Base-by-base conservation (phyloP, 1,140 invertebrate species). In the Pachypeltis micranthus region DNA sequence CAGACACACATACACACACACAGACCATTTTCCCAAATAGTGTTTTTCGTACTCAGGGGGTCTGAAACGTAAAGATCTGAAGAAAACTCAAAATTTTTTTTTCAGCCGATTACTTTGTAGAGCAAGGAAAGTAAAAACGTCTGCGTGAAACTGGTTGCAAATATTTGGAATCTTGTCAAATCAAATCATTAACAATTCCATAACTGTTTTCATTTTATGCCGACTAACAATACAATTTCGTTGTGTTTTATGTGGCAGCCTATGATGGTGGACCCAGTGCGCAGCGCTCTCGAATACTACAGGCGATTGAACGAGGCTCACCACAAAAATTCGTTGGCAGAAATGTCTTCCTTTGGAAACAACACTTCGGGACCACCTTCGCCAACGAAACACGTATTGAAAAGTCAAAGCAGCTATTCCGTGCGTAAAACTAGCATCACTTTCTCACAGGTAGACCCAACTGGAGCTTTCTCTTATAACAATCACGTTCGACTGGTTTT, bases 271-370 rank as follows among this genome's bases (percentile, higher is more conserved):
- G 75, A 76, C 57, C 84, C 80, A 21, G 85, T 79, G 47, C 76
- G 77, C 68, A 75, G 77, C 66, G 71, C 79, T 63, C 64, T 83
- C 67, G 74, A 82, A 31, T 80, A 87, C 73, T 81, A 86, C 73
- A 69, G 80, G 3, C 76, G 77, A 61, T 69, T 85, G 55, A 85
- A 85, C 71, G 83, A 85, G 69, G 80, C 81, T 0, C 81, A 83
- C 62, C 74, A 82, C 1, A 84, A 83, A 34, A 51, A 56, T 19
- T 64, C 63, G 16, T 7, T 59, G 2, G 57, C 24, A 2, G 55
- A 34, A 29, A 44, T 19, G 26, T 25, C 12, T 44, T 54, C 25
- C 19, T 57, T n/a, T 19, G 19, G 47, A 10, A 55, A 44, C 31
- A 55, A 44, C 0, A 44, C 57, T 24, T 47, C 44, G 34, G 47